Percentiles rank a stretch among this genome's conserved stretches.
phyloP scores from a whole-genome alignment of 2,113 vertebrate species.

The Thalassarche chlororhynchos region DNA sequence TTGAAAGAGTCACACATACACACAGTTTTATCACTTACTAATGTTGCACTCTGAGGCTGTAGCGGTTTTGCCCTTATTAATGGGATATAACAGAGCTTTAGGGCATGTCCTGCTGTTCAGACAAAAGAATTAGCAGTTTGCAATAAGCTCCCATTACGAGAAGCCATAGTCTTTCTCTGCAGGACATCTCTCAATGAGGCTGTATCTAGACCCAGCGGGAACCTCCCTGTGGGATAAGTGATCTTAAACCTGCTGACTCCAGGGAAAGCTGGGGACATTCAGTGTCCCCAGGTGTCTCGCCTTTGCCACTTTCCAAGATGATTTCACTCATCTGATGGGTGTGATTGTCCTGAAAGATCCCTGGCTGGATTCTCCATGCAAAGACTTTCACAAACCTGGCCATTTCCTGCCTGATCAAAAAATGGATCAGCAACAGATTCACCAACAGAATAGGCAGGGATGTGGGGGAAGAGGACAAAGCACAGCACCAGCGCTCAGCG shows the following conservation, averaged over 20 bases:
- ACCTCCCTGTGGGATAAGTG: neutral
- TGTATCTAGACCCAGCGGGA: neutral
- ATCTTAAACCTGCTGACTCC: neutral
- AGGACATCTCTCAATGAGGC: neutral
- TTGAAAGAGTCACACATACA: neutral
- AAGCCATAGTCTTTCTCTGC: neutral
- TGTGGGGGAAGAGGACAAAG: neutral
- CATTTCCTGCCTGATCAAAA: neutral
- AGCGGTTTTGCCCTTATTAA: neutral
- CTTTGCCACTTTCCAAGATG: neutral
- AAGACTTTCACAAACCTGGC: neutral
- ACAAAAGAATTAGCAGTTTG: neutral
- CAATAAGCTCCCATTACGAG: neutral
- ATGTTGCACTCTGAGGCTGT: neutral
- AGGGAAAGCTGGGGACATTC: neutral
- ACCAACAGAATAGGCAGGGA: neutral
- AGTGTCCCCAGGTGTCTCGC: rapidly evolving
- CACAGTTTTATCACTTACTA: neutral
- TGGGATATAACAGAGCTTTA: neutral
- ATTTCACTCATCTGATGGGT: neutral
- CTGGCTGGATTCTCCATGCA: neutral
- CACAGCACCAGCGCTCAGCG: rapidly evolving
- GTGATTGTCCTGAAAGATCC: neutral
- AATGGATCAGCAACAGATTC: neutral
- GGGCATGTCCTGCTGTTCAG: neutral